Percentiles rank a stretch among this genome's conserved stretches.
These are phyloP conservation scores for Tinea semifulvella DNA, from an alignment of 2,888 invertebrate genomes.

Conservation along the genomic window DNA sequence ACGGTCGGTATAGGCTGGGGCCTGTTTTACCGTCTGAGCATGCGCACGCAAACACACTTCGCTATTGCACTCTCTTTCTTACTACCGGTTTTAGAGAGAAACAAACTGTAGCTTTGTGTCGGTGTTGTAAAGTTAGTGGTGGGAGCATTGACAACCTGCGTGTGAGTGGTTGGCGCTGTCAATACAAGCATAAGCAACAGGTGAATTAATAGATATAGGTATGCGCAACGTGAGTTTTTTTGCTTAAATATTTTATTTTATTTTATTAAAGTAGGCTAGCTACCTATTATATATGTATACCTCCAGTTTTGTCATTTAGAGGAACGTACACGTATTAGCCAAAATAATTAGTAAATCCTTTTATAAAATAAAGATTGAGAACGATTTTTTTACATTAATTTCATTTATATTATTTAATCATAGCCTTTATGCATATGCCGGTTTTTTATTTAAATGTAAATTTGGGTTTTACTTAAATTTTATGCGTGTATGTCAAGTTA, in stretches of 20 bases:
- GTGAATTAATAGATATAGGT: conserved; percentile 47
- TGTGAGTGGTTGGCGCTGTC: conserved; percentile 30
- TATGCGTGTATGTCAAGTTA: too few relatives aligned
- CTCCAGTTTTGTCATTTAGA: too few relatives aligned
- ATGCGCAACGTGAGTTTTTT: conserved; percentile 30
- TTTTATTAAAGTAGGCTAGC: too few relatives aligned
- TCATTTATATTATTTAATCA: too few relatives aligned
- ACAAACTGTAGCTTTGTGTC: conserved; percentile 27
- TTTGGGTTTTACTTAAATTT: too few relatives aligned
- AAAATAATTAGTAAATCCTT: too few relatives aligned
- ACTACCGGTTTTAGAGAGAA: conserved; percentile 26
- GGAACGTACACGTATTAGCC: too few relatives aligned
- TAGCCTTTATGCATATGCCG: too few relatives aligned
- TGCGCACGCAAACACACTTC: conserved; percentile 23
- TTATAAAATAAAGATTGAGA: too few relatives aligned
- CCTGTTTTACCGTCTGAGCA: conserved; percentile 48
- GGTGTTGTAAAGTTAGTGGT: conserved; percentile 27
- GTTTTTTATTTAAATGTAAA: too few relatives aligned
- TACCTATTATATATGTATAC: too few relatives aligned
- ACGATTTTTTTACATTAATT: too few relatives aligned
- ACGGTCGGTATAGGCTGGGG: conserved; percentile 48
- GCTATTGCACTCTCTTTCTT: conserved; percentile 31
- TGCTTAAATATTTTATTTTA: not conserved
- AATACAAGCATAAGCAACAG: conserved; percentile 52
- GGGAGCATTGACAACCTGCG: conserved; percentile 58